Base-by-base conservation (phyloP, 2,113 vertebrate species). In the Limnothrissa miodon region DNA sequence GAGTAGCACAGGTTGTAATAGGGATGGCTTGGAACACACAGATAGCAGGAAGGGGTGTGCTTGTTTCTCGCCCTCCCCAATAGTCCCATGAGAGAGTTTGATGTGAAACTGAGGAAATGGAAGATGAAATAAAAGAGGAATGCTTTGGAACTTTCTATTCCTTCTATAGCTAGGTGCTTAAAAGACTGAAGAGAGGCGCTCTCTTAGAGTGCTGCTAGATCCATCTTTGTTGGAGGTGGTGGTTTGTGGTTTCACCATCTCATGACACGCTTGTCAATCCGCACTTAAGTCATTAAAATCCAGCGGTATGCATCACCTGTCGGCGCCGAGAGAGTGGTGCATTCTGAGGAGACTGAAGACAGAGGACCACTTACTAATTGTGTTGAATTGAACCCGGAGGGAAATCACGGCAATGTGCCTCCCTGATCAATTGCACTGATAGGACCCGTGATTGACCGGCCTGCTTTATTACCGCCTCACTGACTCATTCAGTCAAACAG, bases 381-480 rank as follows among this genome's bases (percentile, higher is more conserved):
- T 83, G 88, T 86, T 80, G 90, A 90, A 80, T 87, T 51, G 89
- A 89, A 91, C 91, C 92, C 87, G 80, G 92, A 85, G 92, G 92
- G 92, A 92, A 91, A 92, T 91, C 90, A 90, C 87, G 91, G 89
- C 91, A 90, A 92, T 89, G 89, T 90, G 87, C 90, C 89, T 82
- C 79, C 87, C 88, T 90, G 92, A 92, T 92, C 91, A 91, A 92
- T 92, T 90, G 87, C 36, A 0, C 86, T 78, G 80, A 86, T 87
- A 88, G 82, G 79, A 45, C 87, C 66, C 19, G 84, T 91, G 91
- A 91, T 92, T 90, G 88, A 91, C 89, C 87, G 90, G 90, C 87
- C 86, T 87, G 90, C 89, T 90, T 92, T 92, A 91, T 85, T 89
- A 89, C 88, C 82, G 11, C 85, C 7, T 87, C 88, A 85, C 86